phyloP scores from a whole-genome alignment of 2,888 invertebrate species.

The Cyclophora albipunctata region DNA sequence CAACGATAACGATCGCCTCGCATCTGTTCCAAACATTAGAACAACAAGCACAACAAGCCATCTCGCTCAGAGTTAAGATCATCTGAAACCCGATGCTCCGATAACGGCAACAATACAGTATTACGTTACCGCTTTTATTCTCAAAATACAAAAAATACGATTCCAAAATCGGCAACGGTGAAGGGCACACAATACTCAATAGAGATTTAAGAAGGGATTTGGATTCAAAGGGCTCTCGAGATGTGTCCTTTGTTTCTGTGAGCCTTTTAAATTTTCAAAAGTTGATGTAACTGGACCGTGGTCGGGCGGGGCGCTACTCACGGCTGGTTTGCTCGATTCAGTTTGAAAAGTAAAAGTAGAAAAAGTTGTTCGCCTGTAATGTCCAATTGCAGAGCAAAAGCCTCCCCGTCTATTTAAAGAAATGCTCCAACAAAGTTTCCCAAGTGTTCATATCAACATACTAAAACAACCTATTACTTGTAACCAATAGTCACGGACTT shows the following conservation, averaged over 20 bases:
- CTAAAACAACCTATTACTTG: too few relatives aligned
- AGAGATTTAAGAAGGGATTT: constrained; percentile 66
- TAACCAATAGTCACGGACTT: too few relatives aligned
- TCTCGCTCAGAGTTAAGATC: constrained; percentile 30
- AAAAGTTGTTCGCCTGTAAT: too few relatives aligned
- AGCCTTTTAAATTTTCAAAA: constrained; percentile 50
- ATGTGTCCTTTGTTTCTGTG: constrained; percentile 53
- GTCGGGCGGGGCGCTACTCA: constrained; percentile 15
- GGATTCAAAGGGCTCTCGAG: constrained; percentile 53
- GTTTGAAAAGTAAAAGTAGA: too few relatives aligned
- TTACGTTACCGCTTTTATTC: constrained; percentile 49
- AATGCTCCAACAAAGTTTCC: too few relatives aligned
- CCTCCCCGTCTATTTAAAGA: too few relatives aligned
- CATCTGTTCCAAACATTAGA: constrained; percentile 7
- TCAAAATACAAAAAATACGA: constrained; percentile 24
- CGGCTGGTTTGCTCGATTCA: background rate
- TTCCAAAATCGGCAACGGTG: constrained; percentile 39
- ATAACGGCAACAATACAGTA: constrained; percentile 55
- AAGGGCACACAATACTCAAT: constrained; percentile 57
- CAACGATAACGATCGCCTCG: too few relatives aligned
- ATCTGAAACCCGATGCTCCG: constrained; percentile 49
- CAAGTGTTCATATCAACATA: too few relatives aligned
- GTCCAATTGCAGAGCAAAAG: too few relatives aligned
- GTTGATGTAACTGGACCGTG: constrained; percentile 47
- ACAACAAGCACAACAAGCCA: constrained; percentile 17